These are phyloP conservation scores for Zele albiditarsus DNA, from an alignment of 2,888 invertebrate genomes.

Conservation along the genomic window DNA sequence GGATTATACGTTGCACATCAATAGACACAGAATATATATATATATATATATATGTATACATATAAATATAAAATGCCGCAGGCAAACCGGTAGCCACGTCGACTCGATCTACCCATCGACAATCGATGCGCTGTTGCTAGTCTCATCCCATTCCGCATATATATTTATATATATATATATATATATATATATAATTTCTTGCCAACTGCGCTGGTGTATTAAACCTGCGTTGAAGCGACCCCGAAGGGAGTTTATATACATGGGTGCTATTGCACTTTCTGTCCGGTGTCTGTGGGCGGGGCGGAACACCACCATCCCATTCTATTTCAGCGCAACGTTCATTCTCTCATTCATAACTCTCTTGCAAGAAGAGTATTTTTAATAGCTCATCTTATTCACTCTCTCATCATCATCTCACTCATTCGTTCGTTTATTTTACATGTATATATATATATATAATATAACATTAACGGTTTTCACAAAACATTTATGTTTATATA, in stretches of 20 bases:
- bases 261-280: conserved; percentile 37
- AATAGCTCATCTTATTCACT: conserved; percentile 58
- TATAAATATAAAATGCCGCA: conserved; percentile 11
- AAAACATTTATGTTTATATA: too few relatives aligned
- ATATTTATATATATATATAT: neutral
- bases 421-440: too few relatives aligned
- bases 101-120: conserved; percentile 33
- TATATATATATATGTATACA: neutral
- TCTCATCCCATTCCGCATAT: conserved; percentile 8
- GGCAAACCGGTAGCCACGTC: conserved; percentile 23
- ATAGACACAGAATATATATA: neutral
- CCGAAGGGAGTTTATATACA: conserved; percentile 5
- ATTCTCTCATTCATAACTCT: conserved; percentile 71
- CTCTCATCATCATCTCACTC: neutral
- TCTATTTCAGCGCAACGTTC: conserved; percentile 66
- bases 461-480: too few relatives aligned
- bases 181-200: neutral
- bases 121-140: conserved; percentile 10
- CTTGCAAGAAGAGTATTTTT: conserved; percentile 62
- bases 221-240: neutral
- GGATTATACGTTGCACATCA: neutral
- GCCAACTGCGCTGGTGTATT: neutral
- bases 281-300: conserved; percentile 64
- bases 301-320: conserved; percentile 64
- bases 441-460: too few relatives aligned